A percentile compares a stretch with the other conserved stretches of the same genome.
phyloP scores from a whole-genome alignment of 2,113 vertebrate species.

The Alaudala cheleensis region DNA sequence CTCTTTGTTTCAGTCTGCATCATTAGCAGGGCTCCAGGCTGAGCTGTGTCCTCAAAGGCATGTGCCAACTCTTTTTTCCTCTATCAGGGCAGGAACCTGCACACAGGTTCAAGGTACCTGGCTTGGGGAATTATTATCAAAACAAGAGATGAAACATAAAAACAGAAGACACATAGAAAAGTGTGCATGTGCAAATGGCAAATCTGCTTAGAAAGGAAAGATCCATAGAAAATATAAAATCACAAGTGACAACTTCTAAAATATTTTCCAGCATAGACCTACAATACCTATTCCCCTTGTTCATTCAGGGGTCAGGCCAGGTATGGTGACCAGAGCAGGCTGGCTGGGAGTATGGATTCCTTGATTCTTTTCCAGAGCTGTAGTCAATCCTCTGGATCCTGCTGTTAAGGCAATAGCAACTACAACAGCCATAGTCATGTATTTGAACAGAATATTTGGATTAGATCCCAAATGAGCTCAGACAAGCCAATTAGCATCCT shows the following conservation, averaged over 20 bases:
- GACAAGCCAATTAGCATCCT: background rate
- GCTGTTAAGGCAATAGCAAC: background rate
- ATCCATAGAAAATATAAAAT: background rate
- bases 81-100: background rate
- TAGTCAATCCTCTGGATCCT: background rate
- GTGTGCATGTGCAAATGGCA: background rate
- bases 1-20: background rate
- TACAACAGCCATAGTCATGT: background rate
- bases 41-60: background rate
- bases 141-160: background rate
- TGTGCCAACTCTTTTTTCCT: background rate
- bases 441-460: background rate
- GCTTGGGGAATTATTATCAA: background rate
- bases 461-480: background rate
- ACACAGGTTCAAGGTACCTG: background rate
- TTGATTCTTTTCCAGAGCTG: background rate
- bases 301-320: background rate
- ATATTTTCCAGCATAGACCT: background rate
- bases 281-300: background rate
- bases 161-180: background rate
- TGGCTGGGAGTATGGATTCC: background rate
- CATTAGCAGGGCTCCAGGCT: background rate
- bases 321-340: background rate
- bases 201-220: background rate
- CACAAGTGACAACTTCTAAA: background rate